These are phyloP conservation scores for Adelosebastes latens DNA, from an alignment of 2,797 vertebrate genomes.

Conservation along the genomic window DNA sequence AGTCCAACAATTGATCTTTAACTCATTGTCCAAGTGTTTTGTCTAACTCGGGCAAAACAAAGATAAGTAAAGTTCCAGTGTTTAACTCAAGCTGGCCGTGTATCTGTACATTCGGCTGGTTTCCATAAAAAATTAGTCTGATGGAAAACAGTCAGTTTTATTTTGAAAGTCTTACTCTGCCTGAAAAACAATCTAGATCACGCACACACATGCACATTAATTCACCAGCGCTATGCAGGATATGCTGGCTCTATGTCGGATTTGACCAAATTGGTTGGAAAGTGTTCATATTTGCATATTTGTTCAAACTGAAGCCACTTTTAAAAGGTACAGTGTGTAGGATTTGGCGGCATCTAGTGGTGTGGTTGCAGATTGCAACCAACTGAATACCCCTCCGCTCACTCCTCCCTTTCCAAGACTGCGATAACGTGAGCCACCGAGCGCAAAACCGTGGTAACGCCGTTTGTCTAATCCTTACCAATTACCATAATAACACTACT, in stretches of 20 bases:
- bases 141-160: not conserved
- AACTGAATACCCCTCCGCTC: not conserved
- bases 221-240: not conserved
- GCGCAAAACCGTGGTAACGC: no score
- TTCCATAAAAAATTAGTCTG: not conserved
- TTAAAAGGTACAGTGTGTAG: not conserved
- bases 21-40: conserved; percentile 7
- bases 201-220: not conserved
- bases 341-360: not conserved
- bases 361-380: not conserved
- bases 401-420: no score
- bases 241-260: not conserved
- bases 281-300: not conserved
- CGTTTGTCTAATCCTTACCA: no score
- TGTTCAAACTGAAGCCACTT: not conserved
- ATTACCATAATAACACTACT: no score
- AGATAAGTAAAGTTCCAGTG: not conserved
- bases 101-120: not conserved
- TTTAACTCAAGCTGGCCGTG: not conserved
- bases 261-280: not conserved
- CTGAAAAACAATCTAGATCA: not conserved
- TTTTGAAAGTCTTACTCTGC: not conserved
- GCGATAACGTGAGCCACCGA: no score
- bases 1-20: conserved; percentile 4
- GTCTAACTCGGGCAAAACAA: not conserved